Evolutionary conservation across 2,888 invertebrate species (phyloP), one percentile per base, ranked within the genome.

Genomic region (Rapana venosa): DNA sequence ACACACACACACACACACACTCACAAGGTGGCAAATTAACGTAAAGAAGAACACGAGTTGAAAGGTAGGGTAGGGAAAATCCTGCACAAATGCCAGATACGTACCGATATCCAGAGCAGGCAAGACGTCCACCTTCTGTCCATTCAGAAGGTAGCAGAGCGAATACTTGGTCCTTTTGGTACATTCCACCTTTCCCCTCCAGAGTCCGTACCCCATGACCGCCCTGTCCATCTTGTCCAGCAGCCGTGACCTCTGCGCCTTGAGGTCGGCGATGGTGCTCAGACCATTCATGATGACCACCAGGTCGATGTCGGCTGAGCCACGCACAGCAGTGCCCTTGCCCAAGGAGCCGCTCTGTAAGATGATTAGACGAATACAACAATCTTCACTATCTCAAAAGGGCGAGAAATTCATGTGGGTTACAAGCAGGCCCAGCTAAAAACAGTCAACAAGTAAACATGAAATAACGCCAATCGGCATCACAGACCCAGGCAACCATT

Each of bases 301-400:
- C 32, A 86, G 86, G 86, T 86, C 86, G 26, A 86, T 86, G 86
- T 86, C 86, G 32, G 86, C 86, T 15, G 32, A 35, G 56, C 32
- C 86, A 15, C 86, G 61, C 35, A 56, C 35, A 1, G 86, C 86
- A 6, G 86, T 86, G 56, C 86, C 86, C 13, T 86, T 86, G 32
- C 86, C 86, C 86, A 86, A 61, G 15, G 86, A 86, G 6, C 86
- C 86, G 35, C 32, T 35, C 86, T 86, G 66, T 22, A n/a, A 32
- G 0, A 56, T 26, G 47, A 47, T 8, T 8, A 47, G 47, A n/a
- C n/a, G n/a, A n/a, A n/a, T n/a, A 47, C 26, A 20, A 6, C 32
- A 32, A 15, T 4, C 22, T 22, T n/a, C 74, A 74, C 1, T 15
- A 11, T n/a, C 74, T 26, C 74, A 11, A 8, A n/a, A 74, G 26